phyloP scores from a whole-genome alignment of 2,797 vertebrate genomes.

The Buceros bicornis region DNA sequence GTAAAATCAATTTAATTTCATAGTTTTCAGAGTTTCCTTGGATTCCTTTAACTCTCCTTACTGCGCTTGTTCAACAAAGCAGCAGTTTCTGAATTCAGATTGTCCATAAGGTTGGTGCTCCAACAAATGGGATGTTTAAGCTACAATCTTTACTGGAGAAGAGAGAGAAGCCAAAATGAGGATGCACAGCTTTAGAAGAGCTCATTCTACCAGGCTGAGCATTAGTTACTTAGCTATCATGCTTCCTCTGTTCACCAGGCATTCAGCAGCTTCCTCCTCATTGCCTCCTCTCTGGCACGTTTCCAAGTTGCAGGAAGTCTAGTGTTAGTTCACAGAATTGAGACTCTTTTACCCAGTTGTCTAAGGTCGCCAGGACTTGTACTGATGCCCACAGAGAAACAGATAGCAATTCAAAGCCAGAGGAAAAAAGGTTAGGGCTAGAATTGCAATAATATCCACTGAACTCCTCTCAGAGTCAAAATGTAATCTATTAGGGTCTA shows the following conservation, averaged over 20 bases:
- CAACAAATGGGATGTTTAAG: not conserved
- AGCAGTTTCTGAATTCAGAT: not conserved
- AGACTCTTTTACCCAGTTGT: not conserved
- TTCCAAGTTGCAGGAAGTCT: not conserved
- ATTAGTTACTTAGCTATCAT: not conserved
- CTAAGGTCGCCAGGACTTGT: not conserved
- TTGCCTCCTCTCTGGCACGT: not conserved
- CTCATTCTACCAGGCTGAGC: not conserved
- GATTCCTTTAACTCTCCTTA: not conserved
- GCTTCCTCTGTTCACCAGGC: not conserved
- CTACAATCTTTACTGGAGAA: not conserved
- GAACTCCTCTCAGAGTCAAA: not conserved
- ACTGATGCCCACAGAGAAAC: not conserved
- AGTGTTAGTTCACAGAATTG: not conserved
- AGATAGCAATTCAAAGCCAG: not conserved
- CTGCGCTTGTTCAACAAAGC: not conserved
- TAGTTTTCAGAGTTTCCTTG: not conserved
- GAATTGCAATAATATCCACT: not conserved
- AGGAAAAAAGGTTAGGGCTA: not conserved
- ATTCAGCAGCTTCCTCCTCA: not conserved
- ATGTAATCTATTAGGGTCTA: not conserved
- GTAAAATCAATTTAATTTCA: not conserved
- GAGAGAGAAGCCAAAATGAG: not conserved
- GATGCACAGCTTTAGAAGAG: not conserved
- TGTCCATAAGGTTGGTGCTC: not conserved